Evolutionary conservation across 2,113 vertebrate species (phyloP), one percentile per base, ranked within the genome.

Genomic region (Steatornis caripensis): DNA sequence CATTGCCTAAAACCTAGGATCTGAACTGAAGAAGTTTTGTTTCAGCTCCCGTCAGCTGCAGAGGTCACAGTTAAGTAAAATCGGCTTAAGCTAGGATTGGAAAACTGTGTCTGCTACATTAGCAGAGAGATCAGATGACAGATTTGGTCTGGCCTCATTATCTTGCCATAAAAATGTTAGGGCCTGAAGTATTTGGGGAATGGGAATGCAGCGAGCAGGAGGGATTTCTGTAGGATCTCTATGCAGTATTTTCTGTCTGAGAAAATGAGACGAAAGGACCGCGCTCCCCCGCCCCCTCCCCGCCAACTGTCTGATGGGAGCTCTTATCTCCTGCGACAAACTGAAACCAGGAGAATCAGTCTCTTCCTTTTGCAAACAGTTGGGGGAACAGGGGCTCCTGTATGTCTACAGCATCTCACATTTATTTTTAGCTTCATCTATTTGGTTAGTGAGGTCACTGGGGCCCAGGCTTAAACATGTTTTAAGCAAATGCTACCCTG

Each of bases 401-500:
- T 90, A 62, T 97, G 95, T 97, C 96, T 97, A 86, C 85, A 94
- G 41, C 79, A 95, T 96, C 89, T 95, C 87, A 54, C 87, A 66
- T 94, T 97, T 98, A 97, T 97, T 98, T 97, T 98, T 97, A 97
- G 96, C 81, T 94, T 93, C 87, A 54, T 90, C 74, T 95, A 18
- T 97, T 98, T 96, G 95, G 94, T 94, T 93, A 96, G 93, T 89
- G 96, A 96, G 95, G 97, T 97, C 92, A 97, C 92, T 71, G 88
- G 82, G 95, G 90, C 95, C 84, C 93, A 91, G 70, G 91, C 92
- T 97, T 57, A 91, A 96, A 95, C 76, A 84, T 72, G 87, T 60
- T 97, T 96, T 87, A 95, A 97, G 93, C 91, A 97, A 97, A 98
- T 90, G 90, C 94, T 97, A 60, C 95, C 95, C 95, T 95, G 96